phyloP scores from a whole-genome alignment of 2,888 invertebrate genomes.

The Beris chalybata region DNA sequence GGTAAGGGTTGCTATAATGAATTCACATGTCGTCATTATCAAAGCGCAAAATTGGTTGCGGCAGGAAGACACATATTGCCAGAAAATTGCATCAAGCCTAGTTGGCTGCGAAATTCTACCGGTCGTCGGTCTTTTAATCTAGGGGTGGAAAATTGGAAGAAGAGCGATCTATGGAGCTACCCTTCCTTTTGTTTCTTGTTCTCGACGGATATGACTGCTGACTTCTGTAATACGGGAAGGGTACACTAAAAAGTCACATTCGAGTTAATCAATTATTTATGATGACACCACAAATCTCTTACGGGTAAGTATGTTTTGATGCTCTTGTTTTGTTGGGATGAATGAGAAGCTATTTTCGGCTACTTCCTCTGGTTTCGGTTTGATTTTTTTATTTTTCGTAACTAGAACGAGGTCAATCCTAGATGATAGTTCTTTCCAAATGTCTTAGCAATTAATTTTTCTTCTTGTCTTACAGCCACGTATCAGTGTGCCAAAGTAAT shows the following conservation, averaged over 20 bases:
- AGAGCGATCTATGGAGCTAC: background rate
- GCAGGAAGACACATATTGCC: constrained; percentile 13
- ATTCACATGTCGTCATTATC: constrained; percentile 37
- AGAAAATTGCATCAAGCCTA: constrained; percentile 10
- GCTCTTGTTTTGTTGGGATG: constrained; percentile 1
- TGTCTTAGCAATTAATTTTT: too few species aligned
- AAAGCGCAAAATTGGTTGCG: constrained; percentile 2
- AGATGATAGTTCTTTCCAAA: too few species aligned
- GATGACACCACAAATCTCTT: constrained; percentile 41
- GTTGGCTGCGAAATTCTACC: too few species aligned
- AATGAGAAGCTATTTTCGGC: too few species aligned
- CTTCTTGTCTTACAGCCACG: too few species aligned
- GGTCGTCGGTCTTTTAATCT: too few species aligned
- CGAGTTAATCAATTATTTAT: constrained; percentile 42
- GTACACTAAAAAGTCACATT: constrained; percentile 40
- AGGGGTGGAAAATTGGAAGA: too few species aligned
- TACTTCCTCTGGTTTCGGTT: too few species aligned
- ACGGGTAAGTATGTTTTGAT: constrained; percentile 23
- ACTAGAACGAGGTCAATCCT: too few species aligned
- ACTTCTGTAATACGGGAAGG: background rate
- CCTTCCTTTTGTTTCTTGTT: background rate
- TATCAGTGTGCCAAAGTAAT: too few species aligned
- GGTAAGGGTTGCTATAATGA: constrained; percentile 29
- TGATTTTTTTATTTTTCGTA: too few species aligned
- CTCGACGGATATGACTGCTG: background rate